Evolutionary conservation across 2,113 vertebrate species (phyloP), one percentile per base, ranked within the genome.

Genomic region (Arenaria interpres): DNA sequence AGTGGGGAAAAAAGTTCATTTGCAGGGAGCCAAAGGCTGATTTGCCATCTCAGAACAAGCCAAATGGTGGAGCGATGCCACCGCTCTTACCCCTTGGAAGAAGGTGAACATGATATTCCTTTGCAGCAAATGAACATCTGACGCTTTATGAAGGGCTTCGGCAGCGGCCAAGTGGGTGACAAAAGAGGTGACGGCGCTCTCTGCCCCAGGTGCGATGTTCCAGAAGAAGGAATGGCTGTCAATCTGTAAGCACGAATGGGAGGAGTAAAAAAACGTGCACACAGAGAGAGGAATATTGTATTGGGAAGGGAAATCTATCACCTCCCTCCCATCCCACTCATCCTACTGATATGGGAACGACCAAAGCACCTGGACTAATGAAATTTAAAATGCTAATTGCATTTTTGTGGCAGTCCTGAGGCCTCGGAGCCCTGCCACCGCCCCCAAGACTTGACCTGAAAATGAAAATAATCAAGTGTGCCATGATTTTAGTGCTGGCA

Each of bases 171-270:
- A 94, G 95, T 99, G 98, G 6, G 99, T 97, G 46, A 99, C 97
- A 10, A 99, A 99, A 18, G 99, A 99, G 0, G 98, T 98, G 12
- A 98, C 98, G 0, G 98, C 97, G 1, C 99, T 99, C 78, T 99
- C 98, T 1, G 99, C 99, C 7, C 99, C 99, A 0, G 99, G 99
- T 8, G 99, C 99, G 4, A 99, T 35, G 10, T 99, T 99, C 96
- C 99, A 99, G 98, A 99, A 99, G 73, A 99, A 99, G 3, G 99
- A 99, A 35, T 98, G 98, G 89, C 99, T 99, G 96, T 99, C 99
- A 73, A 99, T 85, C 99, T 99, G 97, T 9, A 35, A 53, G 41
- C 2, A n/a, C 3, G 8, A 85, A 39, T 28, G 57, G 35, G 59
- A 79, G 75, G 53, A 2, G 28, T 27, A 85, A 43, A 85, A 46